Evolutionary conservation across 2,797 vertebrate species (phyloP), one percentile per base, ranked within the genome.

Genomic region (Silurus aristotelis): DNA sequence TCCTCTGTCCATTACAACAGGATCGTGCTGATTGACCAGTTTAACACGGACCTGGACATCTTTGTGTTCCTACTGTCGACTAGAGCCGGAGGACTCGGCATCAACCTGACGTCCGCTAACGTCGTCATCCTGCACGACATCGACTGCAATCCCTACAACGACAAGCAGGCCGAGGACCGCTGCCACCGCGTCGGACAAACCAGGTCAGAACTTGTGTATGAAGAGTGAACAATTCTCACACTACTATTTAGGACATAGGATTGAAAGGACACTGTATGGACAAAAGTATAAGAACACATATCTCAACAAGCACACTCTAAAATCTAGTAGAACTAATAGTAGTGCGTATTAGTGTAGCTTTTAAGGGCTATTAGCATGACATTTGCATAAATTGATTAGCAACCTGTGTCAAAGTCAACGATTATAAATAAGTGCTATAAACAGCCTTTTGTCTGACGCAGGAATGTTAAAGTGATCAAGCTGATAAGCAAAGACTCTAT

Each of bases 1-100:
- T 38, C 83, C 76, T 31, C 87, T 76, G 12, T 58, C 13, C 22
- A 6, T 60, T 89, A 83, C 84, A 83, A 64, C 79, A 97, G 96
- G 90, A 96, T 97, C 89, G 95, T 95, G 85, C 92, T 97, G 82
- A 97, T 97, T 88, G 96, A 97, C 85, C 85, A 96, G 83, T 97
- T 95, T 92, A 97, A 97, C 91, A 96, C 93, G 15, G 95, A 97
- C 86, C 94, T 92, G 91, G 95, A 89, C 80, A 96, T 97, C 91
- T 97, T 97, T 90, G 91, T 97, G 60, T 97, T 97, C 92, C 94
- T 97, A 83, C 93, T 97, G 75, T 97, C 96, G 87, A 97, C 96
- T 76, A 96, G 95, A 95, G 96, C 96, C 46, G 96, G 96, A 78
- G 96, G 96, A 56, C 92, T 97, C 88, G 96, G 96, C 67, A 96